Percentiles rank a stretch among this genome's conserved stretches.
These are phyloP conservation scores for Thamnophis elegans DNA, from an alignment of 2,797 vertebrate species.

Conservation along the genomic window DNA sequence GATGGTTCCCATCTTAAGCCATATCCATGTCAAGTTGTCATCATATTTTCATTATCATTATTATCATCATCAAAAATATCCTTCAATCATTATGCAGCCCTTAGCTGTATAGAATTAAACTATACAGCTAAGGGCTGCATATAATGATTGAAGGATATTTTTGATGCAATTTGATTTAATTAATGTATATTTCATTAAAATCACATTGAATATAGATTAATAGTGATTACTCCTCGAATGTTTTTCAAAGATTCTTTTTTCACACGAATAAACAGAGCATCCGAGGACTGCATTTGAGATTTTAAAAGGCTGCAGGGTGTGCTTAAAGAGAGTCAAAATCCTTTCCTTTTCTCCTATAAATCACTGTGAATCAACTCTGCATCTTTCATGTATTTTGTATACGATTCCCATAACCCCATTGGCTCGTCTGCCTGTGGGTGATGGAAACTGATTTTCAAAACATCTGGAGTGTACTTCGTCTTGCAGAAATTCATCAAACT, in stretches of 20 bases:
- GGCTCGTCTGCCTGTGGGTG: not conserved
- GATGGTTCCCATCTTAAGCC: too few species aligned
- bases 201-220: not conserved
- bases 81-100: too few species aligned
- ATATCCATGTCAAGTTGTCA: too few species aligned
- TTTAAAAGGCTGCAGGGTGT: not conserved
- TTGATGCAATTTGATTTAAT: not conserved
- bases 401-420: not conserved
- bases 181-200: not conserved
- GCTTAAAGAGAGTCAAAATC: not conserved
- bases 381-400: not conserved
- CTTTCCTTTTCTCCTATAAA: not conserved
- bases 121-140: not conserved
- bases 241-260: not conserved
- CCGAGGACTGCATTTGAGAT: not conserved
- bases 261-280: not conserved
- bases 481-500: not conserved
- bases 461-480: not conserved
- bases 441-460: not conserved
- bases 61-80: too few species aligned
- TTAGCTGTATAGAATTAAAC: too few species aligned
- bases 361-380: not conserved
- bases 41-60: too few species aligned
- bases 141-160: not conserved
- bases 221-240: not conserved